Evolutionary conservation across 2,888 invertebrate genomes (phyloP).

Genomic region (Caenorhabditis sp.): DNA sequence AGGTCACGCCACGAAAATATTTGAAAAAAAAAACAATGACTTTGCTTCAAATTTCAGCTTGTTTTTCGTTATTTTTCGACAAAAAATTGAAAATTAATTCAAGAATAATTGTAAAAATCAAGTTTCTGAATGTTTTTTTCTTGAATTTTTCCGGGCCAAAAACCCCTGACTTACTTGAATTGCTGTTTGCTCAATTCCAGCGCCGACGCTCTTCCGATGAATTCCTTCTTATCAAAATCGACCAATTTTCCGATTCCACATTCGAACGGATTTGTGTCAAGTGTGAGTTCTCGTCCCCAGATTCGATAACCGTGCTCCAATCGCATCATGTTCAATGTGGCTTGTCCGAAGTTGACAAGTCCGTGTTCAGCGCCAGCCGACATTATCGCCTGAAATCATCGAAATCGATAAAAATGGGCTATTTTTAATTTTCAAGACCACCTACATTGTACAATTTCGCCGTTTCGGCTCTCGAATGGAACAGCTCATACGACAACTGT

Average conservation of each 20-base stretch:
- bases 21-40: no score
- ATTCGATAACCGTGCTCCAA: conserved; percentile 72
- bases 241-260: conserved; percentile 71
- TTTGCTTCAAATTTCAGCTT: no score
- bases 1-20: no score
- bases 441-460: conserved; percentile 70
- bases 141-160: no score
- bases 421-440: neutral
- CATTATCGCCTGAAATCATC: conserved; percentile 60
- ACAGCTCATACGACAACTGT: conserved; percentile 74
- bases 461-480: conserved; percentile 70
- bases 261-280: conserved; percentile 73
- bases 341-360: conserved; percentile 72
- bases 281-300: conserved; percentile 71
- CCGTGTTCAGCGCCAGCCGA: conserved; percentile 70
- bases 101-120: neutral
- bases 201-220: conserved; percentile 63
- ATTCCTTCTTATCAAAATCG: conserved; percentile 52
- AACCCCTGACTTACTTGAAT: conserved; percentile 32
- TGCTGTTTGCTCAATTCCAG: conserved; percentile 70
- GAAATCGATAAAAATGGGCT: neutral
- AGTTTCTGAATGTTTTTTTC: neutral
- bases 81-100: neutral
- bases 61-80: no score
- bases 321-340: conserved; percentile 72